Base-by-base conservation (phyloP, 2,888 invertebrate species). In the Entomobrya multifasciata region DNA sequence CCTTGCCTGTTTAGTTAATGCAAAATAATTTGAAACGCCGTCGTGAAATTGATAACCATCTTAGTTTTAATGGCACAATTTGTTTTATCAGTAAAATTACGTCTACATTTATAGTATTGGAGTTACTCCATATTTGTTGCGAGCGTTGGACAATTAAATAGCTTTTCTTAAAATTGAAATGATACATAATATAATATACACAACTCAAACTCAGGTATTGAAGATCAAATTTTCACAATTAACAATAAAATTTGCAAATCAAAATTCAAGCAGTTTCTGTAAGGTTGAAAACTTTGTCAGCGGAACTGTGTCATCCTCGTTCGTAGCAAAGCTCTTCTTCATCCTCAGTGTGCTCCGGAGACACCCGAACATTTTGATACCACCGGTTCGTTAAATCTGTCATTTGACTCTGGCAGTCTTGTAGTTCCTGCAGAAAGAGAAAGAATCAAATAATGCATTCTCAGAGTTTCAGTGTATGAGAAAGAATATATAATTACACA, bases 331-430 rank as follows among this genome's bases (percentile, higher is more conserved):
- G 41, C 47, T 62, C 78, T 72, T 96, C 96, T 62, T 97, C 97
- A 41, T 96, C 96, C 91, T 97, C 96, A 55, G 88, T 89, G 57
- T 91, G 87, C 89, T 96, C 95, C 11, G 97, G 97, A 70, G 96
- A 96, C 91, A 97, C 96, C 87, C 97, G 94, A 90, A 98, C 98
- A 0, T 98, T 98, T 92, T 98, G 97, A 93, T 98, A 98, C 98
- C 98, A 99, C 92, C 98, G 97, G 92, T 98, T 97, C 0, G 98
- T 98, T 90, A 99, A 93, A 93, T 97, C 97, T 0, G 97, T 97
- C 97, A 99, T 98, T 93, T 98, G 98, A 90, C 96, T 97, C 93
- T 97, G 97, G 92, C 98, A 98, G 93, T 99, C 98, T 92, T 97
- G 96, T 89, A 98, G 93, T 93, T 99, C 98, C 95, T 97, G 93